phyloP scores from a whole-genome alignment of 1,140 invertebrate species.

The Rhyzopertha dominica region DNA sequence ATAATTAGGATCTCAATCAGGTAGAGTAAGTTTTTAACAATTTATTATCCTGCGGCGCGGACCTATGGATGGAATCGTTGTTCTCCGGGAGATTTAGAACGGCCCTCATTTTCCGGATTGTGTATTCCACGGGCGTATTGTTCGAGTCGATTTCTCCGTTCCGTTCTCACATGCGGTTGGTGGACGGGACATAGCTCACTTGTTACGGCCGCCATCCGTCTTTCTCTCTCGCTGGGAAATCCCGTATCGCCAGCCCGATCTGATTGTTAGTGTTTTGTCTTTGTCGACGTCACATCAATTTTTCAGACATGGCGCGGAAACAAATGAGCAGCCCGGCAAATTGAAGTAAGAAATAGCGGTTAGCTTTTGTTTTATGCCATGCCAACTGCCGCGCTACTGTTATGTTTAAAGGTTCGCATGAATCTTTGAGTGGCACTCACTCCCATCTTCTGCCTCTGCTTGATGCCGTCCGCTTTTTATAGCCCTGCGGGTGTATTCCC shows the following conservation, averaged over 20 bases:
- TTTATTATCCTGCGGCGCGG: conserved; percentile 4
- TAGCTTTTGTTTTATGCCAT: conserved; percentile 47
- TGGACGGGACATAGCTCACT: conserved; percentile 34
- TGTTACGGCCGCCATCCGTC: conserved; percentile 19
- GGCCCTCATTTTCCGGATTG: conserved; percentile 25
- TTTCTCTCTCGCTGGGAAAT: conserved; percentile 19
- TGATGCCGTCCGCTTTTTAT: conserved; percentile 37
- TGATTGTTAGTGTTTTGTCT: conserved; percentile 43
- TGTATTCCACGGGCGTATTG: conserved; percentile 36
- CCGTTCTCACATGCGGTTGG: conserved; percentile 34
- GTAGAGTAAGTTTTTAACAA: no score
- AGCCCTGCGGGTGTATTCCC: conserved; percentile 24
- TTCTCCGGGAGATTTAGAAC: no score
- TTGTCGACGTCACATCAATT: conserved; percentile 46
- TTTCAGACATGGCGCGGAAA: conserved; percentile 46
- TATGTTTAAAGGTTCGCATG: conserved; percentile 44
- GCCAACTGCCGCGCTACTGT: conserved; percentile 43
- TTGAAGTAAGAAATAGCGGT: conserved; percentile 48
- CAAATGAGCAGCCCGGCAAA: conserved; percentile 45
- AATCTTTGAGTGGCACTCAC: conserved; percentile 39
- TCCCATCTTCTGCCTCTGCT: conserved; percentile 9
- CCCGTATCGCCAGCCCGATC: conserved; percentile 33
- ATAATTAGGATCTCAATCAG: no score
- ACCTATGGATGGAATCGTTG: conserved; percentile 1
- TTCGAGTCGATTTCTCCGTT: conserved; percentile 29